Percentiles rank a stretch among this genome's conserved stretches.
phyloP scores from a whole-genome alignment of 1,140 invertebrate genomes.

The Pachypsylla venusta region DNA sequence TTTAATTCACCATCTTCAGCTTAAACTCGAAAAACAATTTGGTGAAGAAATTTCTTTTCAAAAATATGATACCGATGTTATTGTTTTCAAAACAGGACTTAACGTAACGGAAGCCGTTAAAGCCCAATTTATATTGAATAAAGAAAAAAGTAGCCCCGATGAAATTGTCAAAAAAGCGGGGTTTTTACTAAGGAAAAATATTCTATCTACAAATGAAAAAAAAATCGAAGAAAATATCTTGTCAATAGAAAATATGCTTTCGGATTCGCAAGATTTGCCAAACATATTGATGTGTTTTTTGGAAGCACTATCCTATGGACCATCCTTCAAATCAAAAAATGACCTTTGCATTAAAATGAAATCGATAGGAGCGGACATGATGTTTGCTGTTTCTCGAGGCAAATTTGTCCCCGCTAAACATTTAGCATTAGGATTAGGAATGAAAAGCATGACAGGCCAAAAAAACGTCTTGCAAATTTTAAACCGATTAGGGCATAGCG shows the following conservation, averaged over 20 bases:
- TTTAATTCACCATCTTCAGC: not conserved
- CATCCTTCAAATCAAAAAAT: not conserved
- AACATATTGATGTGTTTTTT: not conserved
- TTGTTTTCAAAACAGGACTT: not conserved
- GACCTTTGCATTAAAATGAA: too few species aligned
- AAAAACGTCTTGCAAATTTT: slow-evolving; percentile 25
- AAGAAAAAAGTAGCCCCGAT: not conserved
- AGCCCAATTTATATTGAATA: not conserved
- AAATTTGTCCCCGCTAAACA: slow-evolving; percentile 26
- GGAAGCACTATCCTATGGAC: not conserved
- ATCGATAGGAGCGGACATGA: too few species aligned
- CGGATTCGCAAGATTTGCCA: not conserved
- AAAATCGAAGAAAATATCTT: not conserved
- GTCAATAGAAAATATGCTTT: not conserved
- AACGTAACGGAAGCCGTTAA: not conserved
- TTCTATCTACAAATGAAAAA: not conserved
- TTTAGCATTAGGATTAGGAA: slow-evolving; percentile 23
- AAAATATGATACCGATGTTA: not conserved
- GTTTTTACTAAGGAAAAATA: not conserved
- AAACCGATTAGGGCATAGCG: slow-evolving; percentile 23
- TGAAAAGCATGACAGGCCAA: slow-evolving; percentile 26
- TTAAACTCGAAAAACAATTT: not conserved
- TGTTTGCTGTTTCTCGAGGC: slow-evolving; percentile 23
- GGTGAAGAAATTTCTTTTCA: not conserved
- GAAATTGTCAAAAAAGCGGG: not conserved